Percentiles rank a stretch among this genome's conserved stretches.
These are phyloP conservation scores for Oscheius myriophilus DNA, from an alignment of 2,888 invertebrate species.

Conservation along the genomic window DNA sequence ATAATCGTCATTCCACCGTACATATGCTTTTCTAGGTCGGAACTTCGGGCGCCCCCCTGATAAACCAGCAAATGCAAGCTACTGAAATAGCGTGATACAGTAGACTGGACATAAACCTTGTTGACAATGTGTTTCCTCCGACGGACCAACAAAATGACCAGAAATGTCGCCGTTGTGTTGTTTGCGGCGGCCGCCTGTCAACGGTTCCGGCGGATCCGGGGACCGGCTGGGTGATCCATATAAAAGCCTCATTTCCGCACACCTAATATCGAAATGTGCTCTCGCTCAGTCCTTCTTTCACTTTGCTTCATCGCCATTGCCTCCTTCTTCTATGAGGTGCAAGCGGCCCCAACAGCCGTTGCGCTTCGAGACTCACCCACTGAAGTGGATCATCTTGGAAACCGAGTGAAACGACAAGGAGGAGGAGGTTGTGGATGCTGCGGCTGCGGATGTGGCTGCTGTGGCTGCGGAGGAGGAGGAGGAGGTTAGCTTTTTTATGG, in stretches of 20 bases:
- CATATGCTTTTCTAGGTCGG: too few relatives aligned
- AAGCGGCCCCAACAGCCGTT: slow-evolving; percentile 22
- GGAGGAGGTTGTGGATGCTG: slow-evolving; percentile 27
- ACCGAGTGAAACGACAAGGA: slow-evolving; percentile 21
- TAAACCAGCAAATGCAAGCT: too few relatives aligned
- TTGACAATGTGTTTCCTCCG: slow-evolving; percentile 3
- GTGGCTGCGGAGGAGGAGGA: slow-evolving; percentile 18
- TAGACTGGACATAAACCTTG: slow-evolving; percentile 16
- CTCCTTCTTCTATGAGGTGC: slow-evolving; percentile 21
- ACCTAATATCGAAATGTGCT: slow-evolving; percentile 4
- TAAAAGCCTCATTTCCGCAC: not conserved
- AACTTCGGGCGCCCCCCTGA: too few relatives aligned
- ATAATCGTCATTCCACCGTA: too few relatives aligned
- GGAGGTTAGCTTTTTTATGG: not conserved
- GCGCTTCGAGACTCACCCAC: slow-evolving; percentile 16
- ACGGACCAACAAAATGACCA: not conserved
- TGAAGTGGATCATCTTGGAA: slow-evolving; percentile 23
- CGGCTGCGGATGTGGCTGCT: slow-evolving; percentile 23
- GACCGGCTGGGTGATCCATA: slow-evolving; percentile 23
- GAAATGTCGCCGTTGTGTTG: not conserved
- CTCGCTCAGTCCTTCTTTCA: slow-evolving; percentile 15
- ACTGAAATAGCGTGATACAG: too few relatives aligned
- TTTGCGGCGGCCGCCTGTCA: slow-evolving; percentile 11
- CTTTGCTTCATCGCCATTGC: slow-evolving; percentile 16
- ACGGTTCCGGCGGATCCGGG: slow-evolving; percentile 18